Evolutionary conservation across 2,113 vertebrate species (phyloP), one percentile per base, ranked within the genome.

Genomic region (Lamprotornis superbus): DNA sequence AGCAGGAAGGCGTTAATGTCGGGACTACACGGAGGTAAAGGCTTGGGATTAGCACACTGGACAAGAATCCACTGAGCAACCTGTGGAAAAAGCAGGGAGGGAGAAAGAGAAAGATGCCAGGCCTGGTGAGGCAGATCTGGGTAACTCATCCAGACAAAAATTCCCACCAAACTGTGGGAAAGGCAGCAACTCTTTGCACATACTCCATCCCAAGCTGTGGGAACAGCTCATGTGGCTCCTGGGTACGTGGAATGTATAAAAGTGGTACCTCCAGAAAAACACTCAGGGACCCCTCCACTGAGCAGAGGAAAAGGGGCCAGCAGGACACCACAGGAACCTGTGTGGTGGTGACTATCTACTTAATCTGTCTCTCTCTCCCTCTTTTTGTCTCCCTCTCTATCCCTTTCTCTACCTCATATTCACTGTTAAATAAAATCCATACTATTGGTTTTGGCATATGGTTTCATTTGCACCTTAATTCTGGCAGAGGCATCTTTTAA

Each of bases 161-260:
- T 11, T 46, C 46, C 46, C 28, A 10, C 55, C 23, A 77, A 53
- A 39, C 22, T 28, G 25, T 37, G 46, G 37, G 33, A 33, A 37
- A 44, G 27, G 52, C 28, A 60, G 17, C 3, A 59, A 17, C 4
- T 52, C 11, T 30, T 60, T 44, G 2, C 11, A 44, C 9, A 10
- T 17, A 22, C 27, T 44, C 33, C 27, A 77, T 6, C 14, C 33
- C 18, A 60, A 44, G 17, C 11, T 44, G 22, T 12, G 18, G 18
- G 27, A 44, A 3, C 12, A 69, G 33, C 7, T 37, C 0, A 0
- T 33, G 3, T 18, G 11, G 7, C 53, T 52, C 0, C 0, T 52
- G 53, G 31, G 2, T 18, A 12, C 4, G 17, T 31, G 27, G 21
- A 4, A 35, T 59, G 12, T 37, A 5, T 37, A 23, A 28, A 27